phyloP scores from a whole-genome alignment of 1,140 invertebrate genomes.

The Drosophila nannoptera region DNA sequence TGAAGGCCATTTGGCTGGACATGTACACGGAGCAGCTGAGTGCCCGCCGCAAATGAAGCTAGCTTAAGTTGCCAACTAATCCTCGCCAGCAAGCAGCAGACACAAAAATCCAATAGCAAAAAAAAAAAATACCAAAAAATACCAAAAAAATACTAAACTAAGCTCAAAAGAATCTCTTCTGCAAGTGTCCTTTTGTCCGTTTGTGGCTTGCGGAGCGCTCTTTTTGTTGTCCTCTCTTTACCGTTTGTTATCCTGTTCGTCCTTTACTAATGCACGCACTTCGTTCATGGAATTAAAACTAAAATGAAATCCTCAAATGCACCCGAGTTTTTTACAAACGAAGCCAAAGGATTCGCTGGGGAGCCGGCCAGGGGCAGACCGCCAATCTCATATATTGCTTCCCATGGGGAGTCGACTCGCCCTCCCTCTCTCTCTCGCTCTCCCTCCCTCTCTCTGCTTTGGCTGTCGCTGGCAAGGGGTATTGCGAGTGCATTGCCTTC shows the following conservation, averaged over 20 bases:
- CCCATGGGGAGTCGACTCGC: too few species aligned
- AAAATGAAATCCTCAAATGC: conserved; percentile 20
- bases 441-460: background rate
- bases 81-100: conserved; percentile 29
- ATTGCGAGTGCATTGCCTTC: conserved; percentile 20
- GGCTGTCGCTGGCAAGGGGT: conserved; percentile 6
- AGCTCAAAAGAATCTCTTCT: conserved; percentile 8
- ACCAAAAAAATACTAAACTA: conserved; percentile 7
- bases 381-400: too few species aligned
- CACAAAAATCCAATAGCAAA: background rate
- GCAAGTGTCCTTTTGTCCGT: conserved; percentile 15
- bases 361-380: too few species aligned
- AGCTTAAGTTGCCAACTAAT: conserved; percentile 40
- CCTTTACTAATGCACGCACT: conserved; percentile 58
- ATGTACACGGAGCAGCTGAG: conserved; percentile 79
- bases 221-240: conserved; percentile 21
- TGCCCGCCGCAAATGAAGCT: conserved; percentile 65
- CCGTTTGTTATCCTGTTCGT: conserved; percentile 6
- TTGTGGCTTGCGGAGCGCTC: conserved; percentile 10
- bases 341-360: background rate
- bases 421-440: too few species aligned
- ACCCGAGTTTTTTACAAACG: conserved; percentile 38
- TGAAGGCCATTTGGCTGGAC: conserved; percentile 79
- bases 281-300: conserved; percentile 23
- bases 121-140: too few species aligned